Evolutionary conservation across 2,888 invertebrate genomes (phyloP), one percentile per base, ranked within the genome.

Genomic region (Perizoma flavofasciatum): DNA sequence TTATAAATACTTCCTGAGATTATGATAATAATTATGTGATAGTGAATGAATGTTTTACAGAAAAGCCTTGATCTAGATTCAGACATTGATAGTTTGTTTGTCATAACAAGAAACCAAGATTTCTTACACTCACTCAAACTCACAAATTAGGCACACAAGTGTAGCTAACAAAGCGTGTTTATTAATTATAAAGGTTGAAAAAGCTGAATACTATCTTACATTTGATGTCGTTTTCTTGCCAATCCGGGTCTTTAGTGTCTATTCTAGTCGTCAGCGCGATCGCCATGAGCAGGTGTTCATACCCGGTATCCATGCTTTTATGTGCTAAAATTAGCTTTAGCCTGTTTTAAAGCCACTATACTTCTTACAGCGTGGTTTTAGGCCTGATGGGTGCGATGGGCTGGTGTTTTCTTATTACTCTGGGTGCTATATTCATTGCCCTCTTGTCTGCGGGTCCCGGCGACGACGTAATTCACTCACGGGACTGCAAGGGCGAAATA

Each of bases 401-500:
- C 40, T n/a, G 59, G 39, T 44, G 22, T 44, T 11, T 44, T 9
- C 47, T 56, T 53, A 59, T 41, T 41, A 50, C 56, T 50, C 33
- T 39, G 50, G 45, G 9, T 34, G 22, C 5, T 34, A 40, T 51
- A 47, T 48, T 34, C 47, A 57, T 10, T 43, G 44, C 11, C 8
- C 43, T 35, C 47, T 51, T 34, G 34, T 34, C 40, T 8, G 49
- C 6, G 57, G 50, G 8, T 11, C 10, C 37, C 49, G 43, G 41
- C 47, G 48, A 53, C 47, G 51, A 41, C 46, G 46, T 52, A 47
- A 48, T 43, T 55, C 57, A 57, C 48, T 54, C 10, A 5, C 41
- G 49, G 45, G 52, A 55, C 54, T 53, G 60, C 61, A 57, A 49
- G 54, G 49, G 52, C 54, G 49, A 54, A 54, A 58, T 49, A 53